phyloP scores from a whole-genome alignment of 2,888 invertebrate genomes.

The Sacculina carcini region DNA sequence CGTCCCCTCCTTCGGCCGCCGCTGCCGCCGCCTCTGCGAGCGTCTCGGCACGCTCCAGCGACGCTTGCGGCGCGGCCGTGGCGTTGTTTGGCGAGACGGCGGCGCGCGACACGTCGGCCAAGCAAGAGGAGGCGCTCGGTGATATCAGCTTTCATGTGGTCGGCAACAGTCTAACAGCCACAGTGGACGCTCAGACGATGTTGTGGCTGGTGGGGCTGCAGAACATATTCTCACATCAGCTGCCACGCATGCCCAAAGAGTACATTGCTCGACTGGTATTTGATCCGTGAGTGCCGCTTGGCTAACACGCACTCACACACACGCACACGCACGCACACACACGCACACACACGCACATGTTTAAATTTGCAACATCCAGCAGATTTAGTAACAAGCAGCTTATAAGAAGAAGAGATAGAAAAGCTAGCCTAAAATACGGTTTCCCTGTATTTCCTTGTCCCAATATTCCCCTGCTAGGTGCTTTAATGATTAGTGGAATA shows the following conservation, averaged over 20 bases:
- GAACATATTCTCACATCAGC: slow-evolving; percentile 79
- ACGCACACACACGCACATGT: too few relatives aligned
- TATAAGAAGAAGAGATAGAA: background rate
- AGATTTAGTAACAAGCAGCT: too few relatives aligned
- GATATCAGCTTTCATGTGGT: slow-evolving; percentile 81
- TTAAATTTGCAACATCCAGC: too few relatives aligned
- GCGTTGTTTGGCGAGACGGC: slow-evolving; percentile 13
- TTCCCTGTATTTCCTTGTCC: too few relatives aligned
- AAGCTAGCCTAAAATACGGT: too few relatives aligned
- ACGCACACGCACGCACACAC: too few relatives aligned
- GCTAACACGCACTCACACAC: too few relatives aligned
- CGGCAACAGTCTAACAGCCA: slow-evolving; percentile 64
- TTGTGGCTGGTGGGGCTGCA: slow-evolving; percentile 77
- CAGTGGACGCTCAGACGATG: slow-evolving; percentile 68
- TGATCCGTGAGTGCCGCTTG: slow-evolving; percentile 50
- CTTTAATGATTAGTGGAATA: too few relatives aligned
- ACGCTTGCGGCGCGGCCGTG: background rate
- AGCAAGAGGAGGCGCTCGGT: slow-evolving; percentile 49
- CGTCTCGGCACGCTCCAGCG: slow-evolving; percentile 59
- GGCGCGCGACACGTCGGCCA: slow-evolving; percentile 13
- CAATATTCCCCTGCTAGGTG: too few relatives aligned
- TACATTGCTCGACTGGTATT: slow-evolving; percentile 86
- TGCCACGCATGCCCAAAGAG: slow-evolving; percentile 91
- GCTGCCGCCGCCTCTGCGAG: slow-evolving; percentile 52
- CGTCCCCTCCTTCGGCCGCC: too few relatives aligned